Base-by-base conservation (phyloP, 2,113 vertebrate genomes). In the Lophotis ruficrista region DNA sequence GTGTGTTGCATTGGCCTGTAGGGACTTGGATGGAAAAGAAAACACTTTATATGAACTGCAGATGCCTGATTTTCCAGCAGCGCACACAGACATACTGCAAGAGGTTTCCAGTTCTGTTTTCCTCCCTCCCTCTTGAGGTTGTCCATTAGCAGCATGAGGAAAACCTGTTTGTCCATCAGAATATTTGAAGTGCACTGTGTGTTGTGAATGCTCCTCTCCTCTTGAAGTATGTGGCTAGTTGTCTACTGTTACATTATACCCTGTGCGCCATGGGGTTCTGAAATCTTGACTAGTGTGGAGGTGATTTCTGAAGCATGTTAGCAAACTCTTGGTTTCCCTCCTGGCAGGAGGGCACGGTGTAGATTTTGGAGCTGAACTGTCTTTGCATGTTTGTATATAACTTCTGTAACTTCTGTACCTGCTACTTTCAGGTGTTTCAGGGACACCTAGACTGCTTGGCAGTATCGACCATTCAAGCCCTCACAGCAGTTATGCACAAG, bases 401-500 rank as follows among this genome's bases (percentile, higher is more conserved):
- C 71, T 43, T 43, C 41, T 14, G 27, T 28, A 53, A 53, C 51
- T 62, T 94, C 19, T 96, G 80, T 91, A 89, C 85, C 91, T 95
- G 79, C 47, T 86, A 7, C 35, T 91, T 96, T 82, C 95, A 99
- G 99, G 99, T 99, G 75, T 99, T 99, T 97, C 99, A 99, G 95
- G 99, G 99, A 35, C 98, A 98, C 60, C 97, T 99, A 17, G 99
- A 99, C 97, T 97, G 97, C 91, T 98, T 99, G 89, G 98, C 99
- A 47, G 98, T 99, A n/a, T 99, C 99, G 37, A 99, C 99, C 66
- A 99, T 99, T 97, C 99, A 99, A 96, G 98, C 99, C 77, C 98
- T 99, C 87, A 99, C 99, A 57, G 99, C 99, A 68, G 99, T 99
- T 91, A 99, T 99, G 99, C 99, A 99, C 96, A 99, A 99, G 96